Percentiles rank a stretch among this genome's conserved stretches.
These are phyloP conservation scores for Aplocera efformata DNA, from an alignment of 2,888 invertebrate species.

Conservation along the genomic window DNA sequence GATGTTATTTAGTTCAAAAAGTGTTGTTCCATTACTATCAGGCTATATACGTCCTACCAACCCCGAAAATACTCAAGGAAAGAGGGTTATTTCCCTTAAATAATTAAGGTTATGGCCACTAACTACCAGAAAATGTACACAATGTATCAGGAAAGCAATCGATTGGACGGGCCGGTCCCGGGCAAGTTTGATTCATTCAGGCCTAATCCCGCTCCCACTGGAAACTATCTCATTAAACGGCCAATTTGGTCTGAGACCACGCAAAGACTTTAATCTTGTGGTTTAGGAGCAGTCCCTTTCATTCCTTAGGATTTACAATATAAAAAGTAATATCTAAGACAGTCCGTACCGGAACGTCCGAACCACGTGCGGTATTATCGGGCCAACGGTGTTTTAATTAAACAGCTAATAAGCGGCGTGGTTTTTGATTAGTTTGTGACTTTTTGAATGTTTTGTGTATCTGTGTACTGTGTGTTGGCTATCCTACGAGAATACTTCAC, in stretches of 20 bases:
- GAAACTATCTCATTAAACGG: constrained; percentile 69
- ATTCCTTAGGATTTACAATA: background rate
- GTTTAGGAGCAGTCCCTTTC: constrained; percentile 35
- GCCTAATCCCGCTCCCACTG: constrained; percentile 57
- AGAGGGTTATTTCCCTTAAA: constrained; percentile 25
- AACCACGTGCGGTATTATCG: too few relatives aligned
- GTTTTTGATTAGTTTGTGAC: too few relatives aligned
- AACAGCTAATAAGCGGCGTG: too few relatives aligned
- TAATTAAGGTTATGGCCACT: constrained; percentile 29
- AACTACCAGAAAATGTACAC: constrained; percentile 30
- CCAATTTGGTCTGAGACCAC: constrained; percentile 69
- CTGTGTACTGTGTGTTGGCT: too few relatives aligned
- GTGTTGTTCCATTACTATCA: background rate
- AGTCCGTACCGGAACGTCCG: too few relatives aligned
- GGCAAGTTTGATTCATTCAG: constrained; percentile 66
- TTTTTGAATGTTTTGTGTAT: too few relatives aligned
- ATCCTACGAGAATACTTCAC: too few relatives aligned
- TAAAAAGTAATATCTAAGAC: too few relatives aligned
- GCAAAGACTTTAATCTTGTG: constrained; percentile 62
- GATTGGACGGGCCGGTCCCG: constrained; percentile 41
- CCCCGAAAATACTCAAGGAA: constrained; percentile 9
- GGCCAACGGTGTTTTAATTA: too few relatives aligned
- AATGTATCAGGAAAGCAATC: constrained; percentile 44
- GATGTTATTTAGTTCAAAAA: too few relatives aligned
- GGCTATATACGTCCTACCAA: background rate